phyloP scores from a whole-genome alignment of 2,888 invertebrate genomes.

The Barypeithes pellucidus region DNA sequence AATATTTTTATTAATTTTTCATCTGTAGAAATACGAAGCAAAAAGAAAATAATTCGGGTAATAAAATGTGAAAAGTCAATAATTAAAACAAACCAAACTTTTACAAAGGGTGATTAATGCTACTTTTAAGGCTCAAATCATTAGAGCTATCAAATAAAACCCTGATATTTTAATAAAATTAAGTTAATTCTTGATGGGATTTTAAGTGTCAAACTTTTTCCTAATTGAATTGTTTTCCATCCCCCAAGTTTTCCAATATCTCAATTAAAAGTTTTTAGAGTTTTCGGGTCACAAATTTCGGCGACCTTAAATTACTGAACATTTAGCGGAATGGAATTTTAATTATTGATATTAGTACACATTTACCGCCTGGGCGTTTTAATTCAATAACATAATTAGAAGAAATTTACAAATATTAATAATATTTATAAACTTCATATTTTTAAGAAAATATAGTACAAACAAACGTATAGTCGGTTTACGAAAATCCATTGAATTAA shows the following conservation, averaged over 20 bases:
- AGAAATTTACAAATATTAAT: too few relatives aligned
- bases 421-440: too few relatives aligned
- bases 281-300: conserved; percentile 2
- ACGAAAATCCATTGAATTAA: too few relatives aligned
- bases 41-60: background rate
- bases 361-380: conserved; percentile 1
- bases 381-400: too few relatives aligned
- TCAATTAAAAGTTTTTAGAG: conserved; percentile 6
- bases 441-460: too few relatives aligned
- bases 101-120: conserved; percentile 18
- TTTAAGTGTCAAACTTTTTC: conserved; percentile 18
- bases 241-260: conserved; percentile 16
- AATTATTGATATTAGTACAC: background rate
- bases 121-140: conserved; percentile 9
- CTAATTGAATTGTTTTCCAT: conserved; percentile 15
- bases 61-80: conserved; percentile 5
- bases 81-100: conserved; percentile 15
- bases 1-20: too few relatives aligned
- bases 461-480: too few relatives aligned
- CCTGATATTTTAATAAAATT: conserved; percentile 16
- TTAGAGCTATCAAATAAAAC: conserved; percentile 11
- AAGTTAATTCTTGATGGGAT: conserved; percentile 17
- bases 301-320: conserved; percentile 8
- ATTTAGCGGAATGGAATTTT: conserved; percentile 1
- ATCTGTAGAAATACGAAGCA: too few relatives aligned